A percentile compares a stretch with the other conserved stretches of the same genome.
These are phyloP conservation scores for Hypsopygia costalis DNA, from an alignment of 2,888 invertebrate species.

Conservation along the genomic window DNA sequence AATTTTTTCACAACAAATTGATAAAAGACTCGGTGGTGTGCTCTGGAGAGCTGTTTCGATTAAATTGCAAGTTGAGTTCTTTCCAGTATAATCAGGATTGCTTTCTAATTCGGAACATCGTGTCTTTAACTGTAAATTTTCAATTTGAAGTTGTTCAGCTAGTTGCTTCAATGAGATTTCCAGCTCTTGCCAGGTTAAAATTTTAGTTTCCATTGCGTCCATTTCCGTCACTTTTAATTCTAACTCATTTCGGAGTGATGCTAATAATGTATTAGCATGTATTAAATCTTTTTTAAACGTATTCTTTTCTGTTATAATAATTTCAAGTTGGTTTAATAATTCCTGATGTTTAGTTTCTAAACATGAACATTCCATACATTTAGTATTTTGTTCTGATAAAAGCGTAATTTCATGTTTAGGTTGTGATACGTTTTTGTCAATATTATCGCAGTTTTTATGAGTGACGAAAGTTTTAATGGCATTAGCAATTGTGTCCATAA, in stretches of 20 bases:
- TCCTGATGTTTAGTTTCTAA: slow-evolving; percentile 28
- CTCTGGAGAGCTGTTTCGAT: slow-evolving; percentile 17
- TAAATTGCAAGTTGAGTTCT: slow-evolving; percentile 14
- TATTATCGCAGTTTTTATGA: slow-evolving; percentile 20
- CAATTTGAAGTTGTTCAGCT: slow-evolving; percentile 36
- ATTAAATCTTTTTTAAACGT: slow-evolving; percentile 32
- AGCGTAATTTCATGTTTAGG: slow-evolving; percentile 35
- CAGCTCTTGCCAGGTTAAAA: slow-evolving; percentile 34
- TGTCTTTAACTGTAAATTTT: slow-evolving; percentile 43
- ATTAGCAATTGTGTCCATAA: slow-evolving; percentile 38
- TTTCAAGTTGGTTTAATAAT: slow-evolving; percentile 28
- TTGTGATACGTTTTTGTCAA: slow-evolving; percentile 25
- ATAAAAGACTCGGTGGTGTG: slow-evolving; percentile 53
- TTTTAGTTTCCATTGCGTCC: slow-evolving; percentile 43
- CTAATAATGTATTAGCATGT: slow-evolving; percentile 33
- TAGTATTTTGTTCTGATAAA: slow-evolving; percentile 34
- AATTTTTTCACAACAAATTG: slow-evolving; percentile 55
- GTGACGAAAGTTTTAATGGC: slow-evolving; percentile 28
- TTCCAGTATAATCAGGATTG: slow-evolving; percentile 1
- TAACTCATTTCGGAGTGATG: slow-evolving; percentile 40
- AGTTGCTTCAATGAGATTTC: slow-evolving; percentile 41
- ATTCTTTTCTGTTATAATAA: slow-evolving; percentile 30
- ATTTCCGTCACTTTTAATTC: slow-evolving; percentile 43
- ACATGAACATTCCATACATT: slow-evolving; percentile 28
- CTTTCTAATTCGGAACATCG: slow-evolving; percentile 14